A percentile compares a stretch with the other conserved stretches of the same genome.
These are phyloP conservation scores for Melanotaenia parkinsoni DNA, from an alignment of 2,797 vertebrate genomes.

Conservation along the genomic window DNA sequence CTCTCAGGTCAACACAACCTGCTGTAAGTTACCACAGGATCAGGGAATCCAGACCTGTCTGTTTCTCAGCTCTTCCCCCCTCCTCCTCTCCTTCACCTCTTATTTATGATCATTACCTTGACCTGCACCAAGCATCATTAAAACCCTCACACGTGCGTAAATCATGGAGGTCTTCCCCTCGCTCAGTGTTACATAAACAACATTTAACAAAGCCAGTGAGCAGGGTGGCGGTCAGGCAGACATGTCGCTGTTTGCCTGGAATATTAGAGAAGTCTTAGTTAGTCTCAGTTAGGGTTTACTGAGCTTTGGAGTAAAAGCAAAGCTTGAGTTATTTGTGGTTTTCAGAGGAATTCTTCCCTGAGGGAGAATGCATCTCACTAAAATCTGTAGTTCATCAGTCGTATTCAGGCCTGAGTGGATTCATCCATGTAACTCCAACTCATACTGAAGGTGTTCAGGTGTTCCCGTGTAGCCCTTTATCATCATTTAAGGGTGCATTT, in stretches of 20 bases:
- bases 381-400: conserved; percentile 15
- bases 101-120: conserved; percentile 80
- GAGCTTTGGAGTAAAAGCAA: not conserved
- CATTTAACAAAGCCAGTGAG: conserved; percentile 43
- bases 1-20: no score
- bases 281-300: no score
- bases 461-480: no score
- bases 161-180: conserved; percentile 53
- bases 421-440: no score
- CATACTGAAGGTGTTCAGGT: no score
- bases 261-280: conserved; percentile 14
- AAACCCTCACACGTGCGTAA: conserved; percentile 69
- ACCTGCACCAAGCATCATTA: conserved; percentile 68
- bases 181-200: conserved; percentile 60
- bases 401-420: not conserved
- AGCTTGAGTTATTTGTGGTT: conserved; percentile 11
- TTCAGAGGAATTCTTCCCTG: conserved; percentile 20
- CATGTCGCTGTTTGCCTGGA: conserved; percentile 3
- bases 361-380: conserved; percentile 28
- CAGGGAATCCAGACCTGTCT: not conserved
- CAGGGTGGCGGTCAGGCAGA: conserved; percentile 32
- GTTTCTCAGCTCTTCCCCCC: conserved; percentile 1
- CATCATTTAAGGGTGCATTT: no score
- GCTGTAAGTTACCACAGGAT: no score
- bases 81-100: conserved; percentile 31